A percentile compares a stretch with the other conserved stretches of the same genome.
Evolutionary conservation across 92 coral and sea anemone genomes (phyloP).

Genomic region (Meandrina meandrites): DNA sequence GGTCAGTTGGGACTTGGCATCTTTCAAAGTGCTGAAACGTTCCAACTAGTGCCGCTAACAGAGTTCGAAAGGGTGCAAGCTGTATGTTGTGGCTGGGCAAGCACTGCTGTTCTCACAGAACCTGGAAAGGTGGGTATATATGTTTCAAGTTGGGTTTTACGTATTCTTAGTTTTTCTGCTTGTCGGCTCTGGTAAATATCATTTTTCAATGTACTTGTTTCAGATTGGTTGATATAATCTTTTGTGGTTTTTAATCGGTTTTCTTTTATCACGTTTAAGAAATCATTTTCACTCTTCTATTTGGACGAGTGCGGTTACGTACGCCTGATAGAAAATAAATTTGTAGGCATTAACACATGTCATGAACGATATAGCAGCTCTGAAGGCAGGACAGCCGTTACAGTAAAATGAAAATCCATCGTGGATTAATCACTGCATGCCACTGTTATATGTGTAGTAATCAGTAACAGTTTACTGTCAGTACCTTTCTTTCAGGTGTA

Average conservation of each 20-base stretch:
- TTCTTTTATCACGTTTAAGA: too few relatives aligned
- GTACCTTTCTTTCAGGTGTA: slow-evolving; percentile 46
- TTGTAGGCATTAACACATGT: too few relatives aligned
- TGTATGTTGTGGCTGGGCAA: slow-evolving; percentile 64
- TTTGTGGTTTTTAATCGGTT: too few relatives aligned
- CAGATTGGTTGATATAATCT: too few relatives aligned
- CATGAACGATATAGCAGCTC: background rate
- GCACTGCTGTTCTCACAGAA: slow-evolving; percentile 58
- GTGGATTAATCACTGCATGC: background rate
- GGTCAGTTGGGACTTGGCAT: slow-evolving; percentile 71
- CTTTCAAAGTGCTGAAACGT: slow-evolving; percentile 34
- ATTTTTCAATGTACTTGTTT: too few relatives aligned
- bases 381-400: background rate
- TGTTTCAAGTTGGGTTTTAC: background rate
- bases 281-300: too few relatives aligned
- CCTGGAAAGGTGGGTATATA: slow-evolving; percentile 53
- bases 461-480: background rate
- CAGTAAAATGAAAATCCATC: too few relatives aligned
- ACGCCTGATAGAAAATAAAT: too few relatives aligned
- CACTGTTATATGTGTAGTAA: background rate
- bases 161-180: background rate
- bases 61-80: slow-evolving; percentile 37
- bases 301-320: too few relatives aligned
- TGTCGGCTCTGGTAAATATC: background rate
- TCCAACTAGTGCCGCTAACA: slow-evolving; percentile 59